Base-by-base conservation (phyloP, 2,888 invertebrate genomes). In the Pseudanteris insignis region DNA sequence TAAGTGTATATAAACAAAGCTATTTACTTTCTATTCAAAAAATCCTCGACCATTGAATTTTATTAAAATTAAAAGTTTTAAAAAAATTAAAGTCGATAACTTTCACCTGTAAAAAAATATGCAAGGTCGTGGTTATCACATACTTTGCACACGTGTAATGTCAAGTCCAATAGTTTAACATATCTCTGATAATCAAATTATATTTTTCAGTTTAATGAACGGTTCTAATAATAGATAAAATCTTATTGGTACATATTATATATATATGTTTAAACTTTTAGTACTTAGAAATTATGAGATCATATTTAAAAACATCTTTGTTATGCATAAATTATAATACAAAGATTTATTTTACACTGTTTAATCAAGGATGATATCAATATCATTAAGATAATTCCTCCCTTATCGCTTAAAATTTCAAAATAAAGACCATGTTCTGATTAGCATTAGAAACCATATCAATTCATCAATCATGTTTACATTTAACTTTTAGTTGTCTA, bases 361-460 rank as follows among this genome's bases (percentile, higher is more conserved):
- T 2, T 5, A 9, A 3, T 13, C 18, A 33, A 33, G 33, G 18
- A 15, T 9, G 5, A n/a, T 33, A 18, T n/a, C 11, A 13, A 13
- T 32, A 14, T 15, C 33, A 9, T 33, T 15, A 9, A 33, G 33
- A 33, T 14, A 15, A 33, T 33, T 15, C 14, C 14, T 2, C 3
- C 33, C n/a, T 18, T 33, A 18, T 33, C 12, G 18, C 9, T n/a
- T 9, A 5, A 8, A 33, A 15, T 9, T 14, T 6, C 9, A 33
- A 33, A 33, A 33, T 33, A 33, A 33, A 33, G 18, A 15, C 33
- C 4, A 15, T 33, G 4, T 2, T 3, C 18, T 15, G 33, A 33
- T 33, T 33, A 33, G 33, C 2, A 33, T 18, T 33, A 33, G 33
- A 32, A 18, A 18, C 18, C n/a, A 18, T 18, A 4, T 18, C 18